phyloP scores from a whole-genome alignment of 2,113 vertebrate species.

The Cavia porcellus region DNA sequence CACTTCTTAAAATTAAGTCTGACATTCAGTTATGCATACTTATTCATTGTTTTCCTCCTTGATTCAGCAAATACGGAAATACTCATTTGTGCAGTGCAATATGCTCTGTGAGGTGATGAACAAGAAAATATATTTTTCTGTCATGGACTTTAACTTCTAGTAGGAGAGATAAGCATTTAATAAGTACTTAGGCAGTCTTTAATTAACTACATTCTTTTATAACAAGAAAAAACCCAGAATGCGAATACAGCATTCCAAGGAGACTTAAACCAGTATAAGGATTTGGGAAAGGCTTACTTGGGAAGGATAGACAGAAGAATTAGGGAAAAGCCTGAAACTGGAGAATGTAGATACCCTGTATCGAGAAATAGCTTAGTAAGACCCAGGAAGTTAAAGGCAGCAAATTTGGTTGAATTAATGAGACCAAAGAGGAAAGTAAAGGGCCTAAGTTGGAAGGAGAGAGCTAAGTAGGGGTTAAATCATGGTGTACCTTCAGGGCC shows the following conservation, averaged over 20 bases:
- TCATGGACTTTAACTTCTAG: conserved; percentile 8
- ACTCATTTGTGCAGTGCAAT: neutral
- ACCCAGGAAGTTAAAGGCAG: neutral
- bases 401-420: neutral
- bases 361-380: neutral
- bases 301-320: neutral
- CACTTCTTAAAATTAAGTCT: neutral
- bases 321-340: neutral
- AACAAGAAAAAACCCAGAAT: neutral
- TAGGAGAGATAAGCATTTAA: neutral
- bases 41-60: neutral
- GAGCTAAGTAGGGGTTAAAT: neutral
- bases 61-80: neutral
- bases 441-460: neutral
- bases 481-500: neutral
- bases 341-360: neutral
- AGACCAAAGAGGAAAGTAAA: neutral
- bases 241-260: neutral
- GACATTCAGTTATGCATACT: neutral
- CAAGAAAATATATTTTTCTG: neutral
- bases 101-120: neutral
- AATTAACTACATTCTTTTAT: neutral
- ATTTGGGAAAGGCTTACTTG: neutral
- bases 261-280: neutral
- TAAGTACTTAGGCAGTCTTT: neutral